Conservation (phyloP, 2,888 invertebrate genomes). For the Polydesmus complanatus region DNA sequence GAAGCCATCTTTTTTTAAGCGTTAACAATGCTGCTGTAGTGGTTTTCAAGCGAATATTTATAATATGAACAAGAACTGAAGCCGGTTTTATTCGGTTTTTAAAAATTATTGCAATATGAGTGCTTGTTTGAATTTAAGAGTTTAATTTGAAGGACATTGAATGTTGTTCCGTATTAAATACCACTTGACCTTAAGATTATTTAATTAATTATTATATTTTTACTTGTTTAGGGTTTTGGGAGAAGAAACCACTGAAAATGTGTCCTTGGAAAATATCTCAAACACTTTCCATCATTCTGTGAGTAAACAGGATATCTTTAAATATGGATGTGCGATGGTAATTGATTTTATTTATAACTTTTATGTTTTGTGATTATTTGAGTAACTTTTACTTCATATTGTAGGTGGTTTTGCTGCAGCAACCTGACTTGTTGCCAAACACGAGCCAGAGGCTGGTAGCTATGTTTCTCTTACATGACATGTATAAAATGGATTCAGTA, state of each 20-base stretch:
- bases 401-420: slow-evolving; percentile 45
- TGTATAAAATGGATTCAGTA: slow-evolving; percentile 52
- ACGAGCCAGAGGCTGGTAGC: slow-evolving; percentile 53
- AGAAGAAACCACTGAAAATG: slow-evolving; percentile 55
- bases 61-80: too few relatives aligned
- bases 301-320: slow-evolving; percentile 61
- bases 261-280: slow-evolving; percentile 60
- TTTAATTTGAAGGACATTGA: background rate
- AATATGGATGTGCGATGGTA: slow-evolving; percentile 48
- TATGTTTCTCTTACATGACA: slow-evolving; percentile 51
- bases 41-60: too few relatives aligned
- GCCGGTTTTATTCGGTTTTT: too few relatives aligned
- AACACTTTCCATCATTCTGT: slow-evolving; percentile 64
- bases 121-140: too few relatives aligned
- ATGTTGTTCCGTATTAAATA: background rate
- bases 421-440: slow-evolving; percentile 52
- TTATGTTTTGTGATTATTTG: too few relatives aligned
- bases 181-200: too few relatives aligned
- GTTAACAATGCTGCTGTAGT: background rate
- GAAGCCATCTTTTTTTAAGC: background rate
- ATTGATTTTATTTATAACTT: too few relatives aligned
- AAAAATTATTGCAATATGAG: too few relatives aligned
- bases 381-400: background rate
- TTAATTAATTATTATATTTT: slow-evolving; percentile 11
- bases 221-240: slow-evolving; percentile 48